These are phyloP conservation scores for Hypomesus transpacificus DNA, from an alignment of 2,113 vertebrate genomes.

Conservation along the genomic window DNA sequence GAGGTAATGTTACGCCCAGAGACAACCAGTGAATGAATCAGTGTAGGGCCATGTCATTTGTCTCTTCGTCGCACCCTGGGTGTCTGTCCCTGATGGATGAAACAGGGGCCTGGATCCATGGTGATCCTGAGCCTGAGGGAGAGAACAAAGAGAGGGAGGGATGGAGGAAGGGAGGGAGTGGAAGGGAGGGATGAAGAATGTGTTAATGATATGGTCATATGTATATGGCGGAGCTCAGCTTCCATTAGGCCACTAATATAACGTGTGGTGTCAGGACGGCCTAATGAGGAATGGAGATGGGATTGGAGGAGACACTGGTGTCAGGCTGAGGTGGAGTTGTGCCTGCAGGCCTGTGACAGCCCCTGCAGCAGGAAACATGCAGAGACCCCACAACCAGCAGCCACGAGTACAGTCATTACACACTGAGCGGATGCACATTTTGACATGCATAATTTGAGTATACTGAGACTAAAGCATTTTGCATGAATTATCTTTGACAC, in stretches of 20 bases:
- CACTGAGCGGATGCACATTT: conserved; percentile 48
- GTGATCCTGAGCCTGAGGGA: neutral
- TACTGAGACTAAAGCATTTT: conserved; percentile 31
- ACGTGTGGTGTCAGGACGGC: conserved; percentile 63
- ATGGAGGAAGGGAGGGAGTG: conserved; percentile 22
- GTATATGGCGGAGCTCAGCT: conserved; percentile 61
- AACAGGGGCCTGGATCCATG: conserved; percentile 37
- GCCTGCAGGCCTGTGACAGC: conserved; percentile 47
- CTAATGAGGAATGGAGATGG: conserved; percentile 68
- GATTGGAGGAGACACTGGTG: conserved; percentile 67
- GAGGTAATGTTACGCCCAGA: conserved; percentile 19
- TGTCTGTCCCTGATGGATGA: conserved; percentile 45
- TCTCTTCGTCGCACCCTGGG: conserved; percentile 32
- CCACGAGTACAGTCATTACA: conserved; percentile 56
- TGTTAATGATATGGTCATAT: conserved; percentile 64
- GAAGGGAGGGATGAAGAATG: conserved; percentile 15
- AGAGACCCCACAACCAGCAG: conserved; percentile 58
- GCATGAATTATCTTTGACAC: conserved; percentile 64
- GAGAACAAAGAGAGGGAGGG: conserved; percentile 12
- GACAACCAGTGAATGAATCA: conserved; percentile 52
- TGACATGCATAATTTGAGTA: conserved; percentile 57
- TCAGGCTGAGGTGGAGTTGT: conserved; percentile 61
- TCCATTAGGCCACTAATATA: conserved; percentile 64
- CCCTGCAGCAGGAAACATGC: conserved; percentile 34
- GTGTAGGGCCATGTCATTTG: conserved; percentile 45